Percentiles rank a stretch among this genome's conserved stretches.
Conservation (phyloP, 2,113 vertebrate species). For the Elaphurus davidianus region DNA sequence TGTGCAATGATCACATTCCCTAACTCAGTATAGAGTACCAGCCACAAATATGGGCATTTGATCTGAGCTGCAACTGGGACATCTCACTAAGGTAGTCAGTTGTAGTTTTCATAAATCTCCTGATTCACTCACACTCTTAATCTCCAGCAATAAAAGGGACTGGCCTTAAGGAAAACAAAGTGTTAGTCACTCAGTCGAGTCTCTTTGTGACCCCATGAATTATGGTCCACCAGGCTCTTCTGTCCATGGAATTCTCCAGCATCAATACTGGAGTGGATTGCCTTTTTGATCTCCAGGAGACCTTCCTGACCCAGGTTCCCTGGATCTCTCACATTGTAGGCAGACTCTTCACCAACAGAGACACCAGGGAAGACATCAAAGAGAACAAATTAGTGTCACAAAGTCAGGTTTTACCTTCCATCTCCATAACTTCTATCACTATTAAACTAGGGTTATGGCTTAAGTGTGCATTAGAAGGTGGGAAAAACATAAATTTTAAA, state of each 20-base stretch:
- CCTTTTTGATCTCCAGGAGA: not conserved
- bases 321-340: not conserved
- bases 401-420: not conserved
- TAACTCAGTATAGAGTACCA: not conserved
- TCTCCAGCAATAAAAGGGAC: not conserved
- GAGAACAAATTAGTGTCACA: not conserved
- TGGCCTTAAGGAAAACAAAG: not conserved
- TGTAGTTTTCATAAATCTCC: not conserved
- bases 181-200: not conserved
- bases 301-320: not conserved
- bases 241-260: not conserved
- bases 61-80: not conserved
- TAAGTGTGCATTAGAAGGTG: not conserved
- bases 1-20: not conserved
- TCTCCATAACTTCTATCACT: not conserved
- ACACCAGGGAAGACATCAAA: not conserved
- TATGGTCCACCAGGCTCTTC: not conserved
- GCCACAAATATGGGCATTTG: not conserved
- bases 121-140: not conserved
- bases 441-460: not conserved
- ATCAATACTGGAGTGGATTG: not conserved
- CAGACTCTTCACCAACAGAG: not conserved
- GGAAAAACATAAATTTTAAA: not conserved
- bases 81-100: not conserved
- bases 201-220: not conserved